Percentiles rank a stretch among this genome's conserved stretches.
Evolutionary conservation across 2,797 vertebrate species (phyloP).

Genomic region (Hafferia zeledoni): DNA sequence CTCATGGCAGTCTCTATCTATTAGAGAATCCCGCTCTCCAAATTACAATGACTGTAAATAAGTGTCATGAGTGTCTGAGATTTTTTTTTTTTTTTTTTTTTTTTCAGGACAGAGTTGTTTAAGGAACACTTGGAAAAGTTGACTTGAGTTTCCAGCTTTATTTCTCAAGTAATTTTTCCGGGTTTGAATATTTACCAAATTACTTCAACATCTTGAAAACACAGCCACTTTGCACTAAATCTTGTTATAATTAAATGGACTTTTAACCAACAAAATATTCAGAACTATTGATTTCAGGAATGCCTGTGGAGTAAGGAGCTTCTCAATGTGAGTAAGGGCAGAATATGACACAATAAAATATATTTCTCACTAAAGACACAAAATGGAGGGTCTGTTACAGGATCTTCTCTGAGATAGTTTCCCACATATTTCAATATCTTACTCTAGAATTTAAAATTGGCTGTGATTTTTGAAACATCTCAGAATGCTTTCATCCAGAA

Average conservation of each 20-base stretch:
- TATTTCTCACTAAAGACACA: background rate
- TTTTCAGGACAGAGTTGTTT: background rate
- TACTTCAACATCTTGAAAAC: background rate
- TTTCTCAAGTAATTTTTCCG: background rate
- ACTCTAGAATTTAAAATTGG: background rate
- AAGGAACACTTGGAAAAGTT: background rate
- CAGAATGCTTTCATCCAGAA: background rate
- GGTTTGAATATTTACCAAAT: background rate
- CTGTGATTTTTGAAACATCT: background rate
- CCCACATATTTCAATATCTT: background rate
- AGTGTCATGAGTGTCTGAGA: background rate
- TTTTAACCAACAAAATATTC: background rate
- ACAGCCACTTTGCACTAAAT: background rate
- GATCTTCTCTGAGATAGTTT: background rate
- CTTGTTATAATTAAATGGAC: background rate
- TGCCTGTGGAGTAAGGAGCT: background rate
- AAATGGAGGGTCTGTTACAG: background rate
- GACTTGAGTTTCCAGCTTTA: background rate
- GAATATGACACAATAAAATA: background rate
- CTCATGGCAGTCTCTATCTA: background rate
- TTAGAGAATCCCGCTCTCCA: background rate
- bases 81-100: background rate
- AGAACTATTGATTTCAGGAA: background rate
- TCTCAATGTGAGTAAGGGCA: background rate
- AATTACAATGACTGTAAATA: background rate